Evolutionary conservation across 2,113 vertebrate genomes (phyloP).

Genomic region (Colinus virginianus): DNA sequence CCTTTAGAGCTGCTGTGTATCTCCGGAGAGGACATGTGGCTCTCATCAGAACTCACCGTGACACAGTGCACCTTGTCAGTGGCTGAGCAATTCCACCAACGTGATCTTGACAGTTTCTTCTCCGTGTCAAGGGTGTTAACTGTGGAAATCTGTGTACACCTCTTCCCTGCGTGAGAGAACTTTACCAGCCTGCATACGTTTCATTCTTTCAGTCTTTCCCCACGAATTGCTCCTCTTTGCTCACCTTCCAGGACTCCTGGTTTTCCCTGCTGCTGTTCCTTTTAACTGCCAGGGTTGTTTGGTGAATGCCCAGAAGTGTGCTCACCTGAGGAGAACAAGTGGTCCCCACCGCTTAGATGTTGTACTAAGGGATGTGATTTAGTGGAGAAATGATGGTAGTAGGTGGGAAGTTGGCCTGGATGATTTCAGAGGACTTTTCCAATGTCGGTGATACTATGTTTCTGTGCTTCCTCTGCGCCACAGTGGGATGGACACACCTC

Average conservation of each 20-base stretch:
- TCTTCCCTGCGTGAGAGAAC: neutral
- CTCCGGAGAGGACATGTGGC: neutral
- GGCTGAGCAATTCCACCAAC: neutral
- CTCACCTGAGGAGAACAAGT: neutral
- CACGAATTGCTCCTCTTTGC: neutral
- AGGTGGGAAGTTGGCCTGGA: too few relatives aligned
- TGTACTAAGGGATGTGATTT: too few relatives aligned
- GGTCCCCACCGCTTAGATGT: neutral
- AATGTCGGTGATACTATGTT: too few relatives aligned
- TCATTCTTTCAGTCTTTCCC: neutral
- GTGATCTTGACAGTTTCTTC: neutral
- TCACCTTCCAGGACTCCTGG: neutral
- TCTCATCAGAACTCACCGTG: neutral
- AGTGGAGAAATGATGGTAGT: too few relatives aligned
- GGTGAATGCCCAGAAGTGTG: neutral
- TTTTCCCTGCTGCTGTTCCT: neutral
- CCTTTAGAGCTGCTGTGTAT: fast-evolving
- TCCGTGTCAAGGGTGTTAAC: neutral
- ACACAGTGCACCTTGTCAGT: neutral
- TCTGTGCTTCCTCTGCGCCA: neutral
- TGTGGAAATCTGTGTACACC: neutral
- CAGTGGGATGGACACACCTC: neutral
- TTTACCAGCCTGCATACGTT: neutral
- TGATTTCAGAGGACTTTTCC: too few relatives aligned
- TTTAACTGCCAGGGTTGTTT: neutral